A percentile compares a stretch with the other conserved stretches of the same genome.
Evolutionary conservation across 2,797 vertebrate species (phyloP).

Genomic region (Neostethus bicornis): DNA sequence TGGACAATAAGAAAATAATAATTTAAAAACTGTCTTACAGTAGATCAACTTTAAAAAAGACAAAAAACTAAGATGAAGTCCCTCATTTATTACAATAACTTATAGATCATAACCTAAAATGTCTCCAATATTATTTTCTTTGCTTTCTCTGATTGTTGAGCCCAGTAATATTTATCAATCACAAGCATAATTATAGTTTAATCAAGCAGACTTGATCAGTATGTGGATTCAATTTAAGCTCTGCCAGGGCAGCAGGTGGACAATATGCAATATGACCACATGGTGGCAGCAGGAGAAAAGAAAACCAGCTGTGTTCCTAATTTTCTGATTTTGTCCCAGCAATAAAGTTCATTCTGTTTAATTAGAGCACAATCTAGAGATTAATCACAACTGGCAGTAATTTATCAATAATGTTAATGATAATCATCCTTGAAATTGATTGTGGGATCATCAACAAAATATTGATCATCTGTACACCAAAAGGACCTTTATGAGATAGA

Average conservation of each 20-base stretch:
- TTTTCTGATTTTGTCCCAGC: background rate
- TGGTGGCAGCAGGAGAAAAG: slow-evolving; percentile 57
- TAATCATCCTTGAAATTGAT: background rate
- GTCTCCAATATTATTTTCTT: background rate
- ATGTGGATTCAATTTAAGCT: no score
- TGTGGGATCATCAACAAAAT: background rate
- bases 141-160: background rate
- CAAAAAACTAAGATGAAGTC: background rate
- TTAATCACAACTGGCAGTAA: background rate
- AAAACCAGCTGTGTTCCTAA: background rate
- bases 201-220: background rate
- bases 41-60: no score
- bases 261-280: slow-evolving; percentile 40
- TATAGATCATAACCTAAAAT: no score
- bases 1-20: no score
- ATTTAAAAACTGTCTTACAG: no score
- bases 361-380: background rate
- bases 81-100: no score
- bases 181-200: background rate
- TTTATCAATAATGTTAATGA: background rate
- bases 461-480: no score
- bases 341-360: background rate
- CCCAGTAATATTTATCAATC: background rate
- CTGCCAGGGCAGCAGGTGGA: no score
- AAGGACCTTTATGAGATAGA: no score